phyloP scores from a whole-genome alignment of 2,888 invertebrate species.

The Ormyrus labotus region DNA sequence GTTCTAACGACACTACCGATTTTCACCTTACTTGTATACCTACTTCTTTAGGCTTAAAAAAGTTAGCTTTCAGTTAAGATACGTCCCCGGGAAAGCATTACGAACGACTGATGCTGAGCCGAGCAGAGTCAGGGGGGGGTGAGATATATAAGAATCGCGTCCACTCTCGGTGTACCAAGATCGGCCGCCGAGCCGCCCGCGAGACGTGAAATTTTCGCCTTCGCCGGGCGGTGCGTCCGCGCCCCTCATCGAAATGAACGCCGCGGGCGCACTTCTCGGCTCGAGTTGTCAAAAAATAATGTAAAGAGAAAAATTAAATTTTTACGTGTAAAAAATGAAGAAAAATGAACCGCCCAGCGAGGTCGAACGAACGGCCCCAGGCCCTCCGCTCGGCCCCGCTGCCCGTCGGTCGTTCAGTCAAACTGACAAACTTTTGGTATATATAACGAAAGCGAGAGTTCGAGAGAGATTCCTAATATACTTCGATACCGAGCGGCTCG shows the following conservation, averaged over 20 bases:
- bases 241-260: slow-evolving; percentile 15
- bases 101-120: slow-evolving; percentile 18
- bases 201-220: not conserved
- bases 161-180: slow-evolving; percentile 42
- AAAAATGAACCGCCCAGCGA: slow-evolving; percentile 43
- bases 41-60: not conserved
- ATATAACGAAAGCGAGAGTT: not conserved
- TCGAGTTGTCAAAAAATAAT: slow-evolving; percentile 5
- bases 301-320: slow-evolving; percentile 25
- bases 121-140: slow-evolving; percentile 52
- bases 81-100: not conserved
- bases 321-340: slow-evolving; percentile 27
- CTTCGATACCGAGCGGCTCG: not conserved
- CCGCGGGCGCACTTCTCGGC: slow-evolving; percentile 8
- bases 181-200: slow-evolving; percentile 1
- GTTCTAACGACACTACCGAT: slow-evolving; percentile 43
- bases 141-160: slow-evolving; percentile 32
- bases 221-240: slow-evolving; percentile 16
- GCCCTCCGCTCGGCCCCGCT: slow-evolving; percentile 53
- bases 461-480: slow-evolving; percentile 5
- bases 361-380: slow-evolving; percentile 45
- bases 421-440: slow-evolving; percentile 50
- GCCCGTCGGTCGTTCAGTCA: slow-evolving; percentile 44
- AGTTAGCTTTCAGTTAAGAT: not conserved
- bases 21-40: slow-evolving; percentile 15